phyloP scores from a whole-genome alignment of 2,888 invertebrate genomes.

The Catocala sponsa region DNA sequence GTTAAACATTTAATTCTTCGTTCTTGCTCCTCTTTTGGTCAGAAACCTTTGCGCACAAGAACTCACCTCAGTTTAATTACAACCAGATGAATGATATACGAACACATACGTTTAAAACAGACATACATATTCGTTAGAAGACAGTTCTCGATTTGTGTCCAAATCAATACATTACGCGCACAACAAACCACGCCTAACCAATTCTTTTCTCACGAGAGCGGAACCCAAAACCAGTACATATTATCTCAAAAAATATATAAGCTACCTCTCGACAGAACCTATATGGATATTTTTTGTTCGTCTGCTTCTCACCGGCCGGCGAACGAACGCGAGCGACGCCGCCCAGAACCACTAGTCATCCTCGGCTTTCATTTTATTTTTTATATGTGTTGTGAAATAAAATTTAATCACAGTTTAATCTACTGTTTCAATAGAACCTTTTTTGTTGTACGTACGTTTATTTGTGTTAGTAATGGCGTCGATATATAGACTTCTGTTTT shows the following conservation, averaged over 20 bases:
- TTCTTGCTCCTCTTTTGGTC: too few relatives aligned
- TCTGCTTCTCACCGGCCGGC: conserved; percentile 61
- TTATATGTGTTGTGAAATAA: conserved; percentile 63
- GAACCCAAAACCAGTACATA: conserved; percentile 36
- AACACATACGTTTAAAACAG: too few relatives aligned
- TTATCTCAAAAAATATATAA: conserved; percentile 39
- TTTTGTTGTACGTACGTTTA: conserved; percentile 56
- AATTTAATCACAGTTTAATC: conserved; percentile 85
- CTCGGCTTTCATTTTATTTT: conserved; percentile 61
- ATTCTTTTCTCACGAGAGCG: conserved; percentile 16
- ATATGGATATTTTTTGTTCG: conserved; percentile 64
- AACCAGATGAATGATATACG: too few relatives aligned
- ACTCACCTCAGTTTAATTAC: too few relatives aligned
- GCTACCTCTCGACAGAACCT: conserved; percentile 62
- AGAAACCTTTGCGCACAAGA: too few relatives aligned
- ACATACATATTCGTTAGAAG: too few relatives aligned
- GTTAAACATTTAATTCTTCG: too few relatives aligned
- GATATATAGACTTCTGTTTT: conserved; percentile 41
- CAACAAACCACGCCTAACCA: not conserved
- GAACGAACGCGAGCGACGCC: conserved; percentile 40
- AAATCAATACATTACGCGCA: not conserved
- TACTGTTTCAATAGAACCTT: conserved; percentile 77
- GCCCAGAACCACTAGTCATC: conserved; percentile 78
- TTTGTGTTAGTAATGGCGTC: conserved; percentile 51
- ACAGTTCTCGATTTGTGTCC: too few relatives aligned